A percentile compares a stretch with the other conserved stretches of the same genome.
Evolutionary conservation across 2,888 invertebrate genomes (phyloP).

Genomic region (Tipula lateralis): DNA sequence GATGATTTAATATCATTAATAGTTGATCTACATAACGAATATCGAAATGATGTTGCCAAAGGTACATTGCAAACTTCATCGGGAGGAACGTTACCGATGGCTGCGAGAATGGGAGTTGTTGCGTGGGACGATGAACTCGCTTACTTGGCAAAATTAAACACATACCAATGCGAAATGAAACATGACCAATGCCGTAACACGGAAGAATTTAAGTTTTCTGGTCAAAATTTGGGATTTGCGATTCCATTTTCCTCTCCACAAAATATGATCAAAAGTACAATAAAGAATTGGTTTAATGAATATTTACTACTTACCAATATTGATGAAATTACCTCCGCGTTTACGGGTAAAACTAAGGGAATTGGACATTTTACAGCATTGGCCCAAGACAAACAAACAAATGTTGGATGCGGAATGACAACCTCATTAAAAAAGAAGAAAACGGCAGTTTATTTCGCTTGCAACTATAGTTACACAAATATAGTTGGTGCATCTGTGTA

Average conservation of each 20-base stretch:
- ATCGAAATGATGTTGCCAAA: background rate
- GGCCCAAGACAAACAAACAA: background rate
- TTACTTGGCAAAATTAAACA: background rate
- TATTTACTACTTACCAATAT: background rate
- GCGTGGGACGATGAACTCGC: background rate
- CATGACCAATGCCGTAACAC: background rate
- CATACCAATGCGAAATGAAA: background rate
- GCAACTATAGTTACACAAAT: background rate
- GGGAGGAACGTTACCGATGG: background rate
- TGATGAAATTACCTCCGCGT: background rate
- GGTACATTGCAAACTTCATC: background rate
- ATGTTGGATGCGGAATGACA: background rate
- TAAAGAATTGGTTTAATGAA: background rate
- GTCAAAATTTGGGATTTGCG: slow-evolving; percentile 6
- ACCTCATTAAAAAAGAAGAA: background rate
- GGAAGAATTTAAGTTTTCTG: background rate
- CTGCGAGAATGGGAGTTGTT: background rate
- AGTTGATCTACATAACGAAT: background rate
- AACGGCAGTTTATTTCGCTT: background rate
- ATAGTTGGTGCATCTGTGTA: background rate
- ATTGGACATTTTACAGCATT: background rate
- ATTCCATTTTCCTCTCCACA: background rate
- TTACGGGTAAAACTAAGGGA: background rate
- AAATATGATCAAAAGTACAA: background rate
- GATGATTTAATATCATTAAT: background rate